Conservation (phyloP, 92 coral and sea anemone genomes). For the Actinernus sp. region DNA sequence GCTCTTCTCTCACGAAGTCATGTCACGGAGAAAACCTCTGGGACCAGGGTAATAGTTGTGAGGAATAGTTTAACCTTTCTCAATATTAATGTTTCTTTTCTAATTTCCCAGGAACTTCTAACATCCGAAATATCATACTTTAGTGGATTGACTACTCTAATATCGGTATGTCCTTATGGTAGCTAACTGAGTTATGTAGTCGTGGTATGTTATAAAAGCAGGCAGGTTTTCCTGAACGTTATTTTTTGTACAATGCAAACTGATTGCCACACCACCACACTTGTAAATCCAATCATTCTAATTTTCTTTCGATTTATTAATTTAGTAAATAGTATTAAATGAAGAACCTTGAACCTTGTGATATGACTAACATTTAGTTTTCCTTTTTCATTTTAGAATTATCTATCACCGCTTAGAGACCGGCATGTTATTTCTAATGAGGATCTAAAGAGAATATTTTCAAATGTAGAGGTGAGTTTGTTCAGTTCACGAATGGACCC, state of each 20-base stretch:
- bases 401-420: constrained; percentile 80
- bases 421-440: constrained; percentile 85
- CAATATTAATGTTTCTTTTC: neutral
- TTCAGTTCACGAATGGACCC: too few species aligned
- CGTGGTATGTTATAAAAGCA: too few species aligned
- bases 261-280: too few species aligned
- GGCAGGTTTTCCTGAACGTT: too few species aligned
- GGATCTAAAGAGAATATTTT: constrained; percentile 78
- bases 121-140: constrained; percentile 96
- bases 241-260: too few species aligned
- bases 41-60: too few species aligned
- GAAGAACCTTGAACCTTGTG: too few species aligned
- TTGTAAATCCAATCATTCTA: neutral
- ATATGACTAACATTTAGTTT: neutral
- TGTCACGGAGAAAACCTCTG: too few species aligned
- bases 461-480: constrained; percentile 91
- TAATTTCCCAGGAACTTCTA: constrained; percentile 79
- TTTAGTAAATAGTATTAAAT: too few species aligned
- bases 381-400: constrained; percentile 56
- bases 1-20: too few species aligned
- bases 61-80: too few species aligned
- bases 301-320: neutral
- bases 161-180: constrained; percentile 76
- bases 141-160: constrained; percentile 83
- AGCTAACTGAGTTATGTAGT: neutral